Evolutionary conservation across 2,888 invertebrate genomes (phyloP), one percentile per base, ranked within the genome.

Genomic region (Griposia aprilina): DNA sequence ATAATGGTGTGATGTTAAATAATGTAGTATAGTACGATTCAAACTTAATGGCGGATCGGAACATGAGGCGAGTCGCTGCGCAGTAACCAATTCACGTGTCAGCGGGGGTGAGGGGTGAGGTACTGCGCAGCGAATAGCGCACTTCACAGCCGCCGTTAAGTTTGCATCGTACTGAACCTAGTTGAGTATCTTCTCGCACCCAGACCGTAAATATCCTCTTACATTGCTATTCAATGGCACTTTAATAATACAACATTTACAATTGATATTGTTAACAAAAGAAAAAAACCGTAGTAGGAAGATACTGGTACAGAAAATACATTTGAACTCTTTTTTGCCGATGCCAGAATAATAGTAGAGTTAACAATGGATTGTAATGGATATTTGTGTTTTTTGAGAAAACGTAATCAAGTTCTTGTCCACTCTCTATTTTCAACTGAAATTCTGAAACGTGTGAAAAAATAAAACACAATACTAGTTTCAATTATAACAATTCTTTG

Each of bases 401-500:
- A 36, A 36, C 30, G 30, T 1, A 10, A 45, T 10, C 7, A 45
- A 45, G 45, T 10, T 45, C 45, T 1, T 45, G 10, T 45, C 45
- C 45, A 45, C 10, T 66, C 10, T 66, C 59, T 20, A 50, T 15
- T 62, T 66, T 50, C n/a, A 68, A 68, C 50, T 50, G 10, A n/a
- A 82, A 30, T 41, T 55, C 41, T 62, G 23, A 45, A 59, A 65
- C 15, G 7, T n/a, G 17, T 45, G 26, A 41, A 41, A 41, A 68
- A 36, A 36, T 36, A 11, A 60, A 41, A 78, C 41, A 41, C 20
- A 45, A 52, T 59, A 57, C 50, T 68, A 26, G 63, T 83, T 83
- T 68, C 26, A 69, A 69, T 69, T 79, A 69, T 45, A 59, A 26
- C 57, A 78, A 83, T 69, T 59, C 79, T 59, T 79, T 59, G 48